Evolutionary conservation across 2,113 vertebrate genomes (phyloP).

Genomic region (Hydrochoerus hydrochaeris): DNA sequence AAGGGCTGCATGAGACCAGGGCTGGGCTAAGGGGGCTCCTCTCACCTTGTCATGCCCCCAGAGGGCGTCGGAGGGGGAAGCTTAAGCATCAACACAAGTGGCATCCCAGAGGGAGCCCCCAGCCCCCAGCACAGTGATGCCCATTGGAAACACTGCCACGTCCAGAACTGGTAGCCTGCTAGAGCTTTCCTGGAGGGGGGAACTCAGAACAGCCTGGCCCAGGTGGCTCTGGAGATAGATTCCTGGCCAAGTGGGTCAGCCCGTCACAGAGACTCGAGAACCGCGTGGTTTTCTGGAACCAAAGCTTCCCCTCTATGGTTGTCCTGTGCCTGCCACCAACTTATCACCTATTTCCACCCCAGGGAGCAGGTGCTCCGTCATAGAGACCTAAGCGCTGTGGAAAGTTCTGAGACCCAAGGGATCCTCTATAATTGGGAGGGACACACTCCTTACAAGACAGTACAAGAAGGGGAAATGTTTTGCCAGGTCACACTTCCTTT

Average conservation of each 20-base stretch:
- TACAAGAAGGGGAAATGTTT: slow-evolving; percentile 58
- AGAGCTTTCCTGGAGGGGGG: neutral
- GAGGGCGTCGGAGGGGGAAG: neutral
- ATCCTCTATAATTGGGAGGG: slow-evolving; percentile 52
- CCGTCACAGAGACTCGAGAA: neutral
- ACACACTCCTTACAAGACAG: neutral
- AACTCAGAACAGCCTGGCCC: neutral
- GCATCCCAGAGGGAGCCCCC: slow-evolving; percentile 8
- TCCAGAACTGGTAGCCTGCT: neutral
- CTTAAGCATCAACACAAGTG: neutral
- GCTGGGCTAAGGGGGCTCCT: slow-evolving; percentile 82
- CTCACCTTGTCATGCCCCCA: slow-evolving; percentile 23
- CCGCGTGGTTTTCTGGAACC: neutral
- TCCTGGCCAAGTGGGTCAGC: neutral
- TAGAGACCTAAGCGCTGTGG: slow-evolving; percentile 70
- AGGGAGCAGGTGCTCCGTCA: slow-evolving; percentile 59
- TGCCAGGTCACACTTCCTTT: slow-evolving; percentile 14
- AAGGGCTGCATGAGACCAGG: slow-evolving; percentile 86
- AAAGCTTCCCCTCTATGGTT: neutral
- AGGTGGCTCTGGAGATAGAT: neutral
- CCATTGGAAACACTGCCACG: neutral
- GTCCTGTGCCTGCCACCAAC: neutral
- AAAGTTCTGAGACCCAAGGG: slow-evolving; percentile 73
- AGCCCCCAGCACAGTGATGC: neutral
- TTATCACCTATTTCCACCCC: slow-evolving; percentile 52